Conservation (phyloP, 2,797 vertebrate species). For the Sparidentex hasta region DNA sequence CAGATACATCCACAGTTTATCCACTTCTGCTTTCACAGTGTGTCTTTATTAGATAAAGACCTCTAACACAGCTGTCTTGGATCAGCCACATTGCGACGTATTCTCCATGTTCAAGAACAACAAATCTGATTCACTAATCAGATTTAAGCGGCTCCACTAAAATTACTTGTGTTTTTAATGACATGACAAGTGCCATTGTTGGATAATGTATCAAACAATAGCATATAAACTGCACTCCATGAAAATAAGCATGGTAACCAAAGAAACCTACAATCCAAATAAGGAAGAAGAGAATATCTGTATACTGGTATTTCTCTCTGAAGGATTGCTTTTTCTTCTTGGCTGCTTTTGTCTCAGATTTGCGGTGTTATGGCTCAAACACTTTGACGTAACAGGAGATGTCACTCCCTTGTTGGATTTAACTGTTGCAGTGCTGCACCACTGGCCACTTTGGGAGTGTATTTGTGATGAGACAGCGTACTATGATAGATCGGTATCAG, state of each 20-base stretch:
- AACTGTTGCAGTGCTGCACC: background rate
- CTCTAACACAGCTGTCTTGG: conserved; percentile 19
- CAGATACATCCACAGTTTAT: background rate
- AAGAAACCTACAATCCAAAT: background rate
- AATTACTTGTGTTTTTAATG: background rate
- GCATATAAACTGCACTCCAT: background rate
- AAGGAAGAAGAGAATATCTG: background rate
- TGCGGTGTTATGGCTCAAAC: background rate
- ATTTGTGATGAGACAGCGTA: background rate
- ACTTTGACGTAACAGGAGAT: background rate
- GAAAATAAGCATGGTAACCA: conserved; percentile 13
- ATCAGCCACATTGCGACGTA: background rate
- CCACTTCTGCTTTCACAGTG: background rate
- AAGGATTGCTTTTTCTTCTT: background rate
- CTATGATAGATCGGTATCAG: too few relatives aligned
- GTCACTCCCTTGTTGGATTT: conserved; percentile 1
- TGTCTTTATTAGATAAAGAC: conserved; percentile 10
- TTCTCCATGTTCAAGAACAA: conserved; percentile 3
- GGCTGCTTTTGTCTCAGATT: conserved; percentile 14
- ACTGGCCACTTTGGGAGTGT: conserved; percentile 3
- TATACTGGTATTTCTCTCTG: background rate
- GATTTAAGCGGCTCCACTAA: background rate
- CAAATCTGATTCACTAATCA: background rate
- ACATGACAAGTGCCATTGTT: background rate
- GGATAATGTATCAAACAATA: conserved; percentile 13